A percentile compares a stretch with the other conserved stretches of the same genome.
phyloP scores from a whole-genome alignment of 23 tunicate genomes.

The Phallusia fumigata region DNA sequence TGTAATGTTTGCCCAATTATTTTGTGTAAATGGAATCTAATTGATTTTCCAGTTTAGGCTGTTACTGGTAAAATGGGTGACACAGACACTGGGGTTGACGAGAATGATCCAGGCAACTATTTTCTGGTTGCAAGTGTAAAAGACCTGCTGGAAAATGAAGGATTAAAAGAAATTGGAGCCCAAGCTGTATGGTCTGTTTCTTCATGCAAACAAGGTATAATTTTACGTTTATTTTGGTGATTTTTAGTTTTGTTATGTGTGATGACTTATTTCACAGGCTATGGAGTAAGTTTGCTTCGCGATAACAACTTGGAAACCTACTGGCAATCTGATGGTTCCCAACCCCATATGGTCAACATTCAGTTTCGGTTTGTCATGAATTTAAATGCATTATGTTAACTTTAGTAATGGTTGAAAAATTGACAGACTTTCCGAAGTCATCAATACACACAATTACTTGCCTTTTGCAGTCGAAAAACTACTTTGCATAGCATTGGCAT shows the following conservation, averaged over 20 bases:
- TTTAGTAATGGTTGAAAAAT: neutral
- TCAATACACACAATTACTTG: neutral
- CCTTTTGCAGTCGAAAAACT: slow-evolving; percentile 74
- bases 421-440: too few species aligned
- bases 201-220: slow-evolving; percentile 82
- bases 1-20: too few species aligned
- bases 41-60: too few species aligned
- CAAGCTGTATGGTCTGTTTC: slow-evolving; percentile 98
- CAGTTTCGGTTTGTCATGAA: slow-evolving; percentile 81
- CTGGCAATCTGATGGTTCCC: slow-evolving; percentile 99
- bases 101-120: slow-evolving; percentile 24
- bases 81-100: slow-evolving; percentile 19
- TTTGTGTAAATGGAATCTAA: too few species aligned
- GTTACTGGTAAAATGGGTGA: neutral
- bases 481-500: slow-evolving; percentile 83
- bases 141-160: slow-evolving; percentile 28
- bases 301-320: slow-evolving; percentile 89
- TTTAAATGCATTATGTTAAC: neutral
- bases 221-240: neutral
- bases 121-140: slow-evolving; percentile 29
- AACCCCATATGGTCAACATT: slow-evolving; percentile 96
- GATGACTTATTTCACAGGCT: neutral
- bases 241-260: neutral
- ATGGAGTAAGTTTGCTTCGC: slow-evolving; percentile 77
- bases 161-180: slow-evolving; percentile 73